Percentiles rank a stretch among this genome's conserved stretches.
phyloP scores from a whole-genome alignment of 2,113 vertebrate species.

The Oostethus manadensis region DNA sequence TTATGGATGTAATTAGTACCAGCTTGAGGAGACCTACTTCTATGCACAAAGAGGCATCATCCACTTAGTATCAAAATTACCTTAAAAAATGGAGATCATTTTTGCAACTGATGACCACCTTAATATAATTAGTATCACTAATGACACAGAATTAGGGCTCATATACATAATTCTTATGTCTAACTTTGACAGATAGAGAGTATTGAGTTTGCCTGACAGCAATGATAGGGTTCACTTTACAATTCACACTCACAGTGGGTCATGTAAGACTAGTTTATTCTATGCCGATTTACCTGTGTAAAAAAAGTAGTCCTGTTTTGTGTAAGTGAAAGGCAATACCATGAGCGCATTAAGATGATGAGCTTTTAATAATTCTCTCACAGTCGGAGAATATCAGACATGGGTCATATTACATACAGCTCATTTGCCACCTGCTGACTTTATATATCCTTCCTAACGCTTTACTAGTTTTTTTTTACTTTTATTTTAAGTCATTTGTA shows the following conservation, averaged over 20 bases:
- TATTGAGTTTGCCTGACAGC: conserved; percentile 42
- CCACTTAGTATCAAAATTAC: conserved; percentile 70
- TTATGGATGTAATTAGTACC: conserved; percentile 75
- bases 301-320: conserved; percentile 28
- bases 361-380: conserved; percentile 74
- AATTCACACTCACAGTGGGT: conserved; percentile 5
- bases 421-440: conserved; percentile 44
- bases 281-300: conserved; percentile 36
- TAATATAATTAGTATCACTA: conserved; percentile 66
- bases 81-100: conserved; percentile 65
- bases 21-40: conserved; percentile 57
- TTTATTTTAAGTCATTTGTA: no score
- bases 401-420: conserved; percentile 68
- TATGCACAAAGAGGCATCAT: conserved; percentile 62
- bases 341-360: conserved; percentile 67
- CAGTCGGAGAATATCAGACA: conserved; percentile 57
- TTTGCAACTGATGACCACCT: conserved; percentile 66
- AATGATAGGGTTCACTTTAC: conserved; percentile 38
- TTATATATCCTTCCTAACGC: conserved; percentile 59
- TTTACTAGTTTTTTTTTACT: not conserved
- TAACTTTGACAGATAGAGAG: conserved; percentile 58
- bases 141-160: conserved; percentile 59
- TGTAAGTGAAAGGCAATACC: conserved; percentile 65
- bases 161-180: conserved; percentile 60
- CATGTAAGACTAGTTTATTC: conserved; percentile 12